Conservation (phyloP, 2,113 vertebrate species). For the Chlorodrepanis virens region DNA sequence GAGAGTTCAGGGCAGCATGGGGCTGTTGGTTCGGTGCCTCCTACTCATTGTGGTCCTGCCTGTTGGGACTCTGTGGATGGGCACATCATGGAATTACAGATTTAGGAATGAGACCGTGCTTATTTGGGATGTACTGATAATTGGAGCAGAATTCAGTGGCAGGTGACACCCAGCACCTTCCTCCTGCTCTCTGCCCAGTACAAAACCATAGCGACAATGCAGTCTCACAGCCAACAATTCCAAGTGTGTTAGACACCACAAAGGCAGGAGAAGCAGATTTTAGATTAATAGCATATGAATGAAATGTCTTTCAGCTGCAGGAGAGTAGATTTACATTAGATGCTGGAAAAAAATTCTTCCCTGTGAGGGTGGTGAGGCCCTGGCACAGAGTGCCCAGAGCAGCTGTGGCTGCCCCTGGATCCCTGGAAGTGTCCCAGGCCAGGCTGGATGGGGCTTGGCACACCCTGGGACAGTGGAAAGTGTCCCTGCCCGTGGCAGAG, state of each 20-base stretch:
- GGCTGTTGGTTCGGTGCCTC: not conserved
- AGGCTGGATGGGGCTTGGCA: fast-evolving
- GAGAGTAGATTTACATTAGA: not conserved
- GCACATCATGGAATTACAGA: no score
- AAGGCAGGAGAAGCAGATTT: not conserved
- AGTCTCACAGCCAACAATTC: not conserved
- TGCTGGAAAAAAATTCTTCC: not conserved
- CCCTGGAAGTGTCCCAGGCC: not conserved
- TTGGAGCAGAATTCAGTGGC: not conserved
- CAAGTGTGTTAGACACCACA: not conserved
- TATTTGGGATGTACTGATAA: not conserved
- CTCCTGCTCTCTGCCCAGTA: not conserved
- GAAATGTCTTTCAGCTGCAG: not conserved
- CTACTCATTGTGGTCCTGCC: not conserved
- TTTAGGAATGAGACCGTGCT: fast-evolving
- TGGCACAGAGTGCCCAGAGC: not conserved
- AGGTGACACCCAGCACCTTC: not conserved
- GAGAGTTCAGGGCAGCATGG: not conserved
- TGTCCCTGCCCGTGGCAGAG: not conserved
- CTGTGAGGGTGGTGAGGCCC: fast-evolving
- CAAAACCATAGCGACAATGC: fast-evolving
- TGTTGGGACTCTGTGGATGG: not conserved
- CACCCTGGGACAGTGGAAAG: fast-evolving
- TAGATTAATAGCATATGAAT: not conserved
- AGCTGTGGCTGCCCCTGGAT: not conserved